A percentile compares a stretch with the other conserved stretches of the same genome.
phyloP scores from a whole-genome alignment of 2,888 invertebrate genomes.

The Noctua fimbriata region DNA sequence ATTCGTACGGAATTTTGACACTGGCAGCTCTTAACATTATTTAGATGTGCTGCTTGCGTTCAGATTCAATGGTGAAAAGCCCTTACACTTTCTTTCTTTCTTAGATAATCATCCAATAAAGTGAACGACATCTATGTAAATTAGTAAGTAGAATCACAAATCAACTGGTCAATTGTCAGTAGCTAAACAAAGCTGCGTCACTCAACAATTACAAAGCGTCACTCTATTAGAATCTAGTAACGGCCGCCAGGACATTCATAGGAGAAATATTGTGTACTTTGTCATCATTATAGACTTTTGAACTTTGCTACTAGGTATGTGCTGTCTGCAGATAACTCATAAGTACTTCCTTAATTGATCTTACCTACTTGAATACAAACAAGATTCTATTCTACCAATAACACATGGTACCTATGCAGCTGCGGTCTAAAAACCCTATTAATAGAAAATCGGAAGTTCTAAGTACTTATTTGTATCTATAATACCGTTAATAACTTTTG shows the following conservation, averaged over 20 bases:
- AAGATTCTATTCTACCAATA: neutral
- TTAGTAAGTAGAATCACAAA: constrained; percentile 49
- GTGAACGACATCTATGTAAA: constrained; percentile 30
- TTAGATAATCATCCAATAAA: constrained; percentile 26
- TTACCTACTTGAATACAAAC: neutral
- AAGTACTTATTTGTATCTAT: neutral
- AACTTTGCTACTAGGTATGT: constrained; percentile 17
- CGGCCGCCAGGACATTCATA: constrained; percentile 36
- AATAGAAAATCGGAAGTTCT: neutral
- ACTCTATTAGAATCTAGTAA: constrained; percentile 56
- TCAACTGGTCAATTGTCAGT: constrained; percentile 61
- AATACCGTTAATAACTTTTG: neutral
- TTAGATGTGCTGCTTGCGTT: neutral
- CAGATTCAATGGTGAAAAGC: neutral
- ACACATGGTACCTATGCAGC: neutral
- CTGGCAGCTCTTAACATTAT: neutral
- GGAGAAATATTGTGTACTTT: constrained; percentile 20
- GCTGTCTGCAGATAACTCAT: neutral
- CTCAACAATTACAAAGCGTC: no score
- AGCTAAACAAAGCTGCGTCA: constrained; percentile 57
- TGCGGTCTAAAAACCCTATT: neutral
- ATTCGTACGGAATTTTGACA: neutral
- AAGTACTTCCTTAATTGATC: neutral
- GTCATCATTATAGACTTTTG: constrained; percentile 36
- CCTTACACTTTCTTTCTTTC: neutral